A percentile compares a stretch with the other conserved stretches of the same genome.
These are phyloP conservation scores for Caloenas nicobarica DNA, from an alignment of 2,113 vertebrate species.

Conservation along the genomic window DNA sequence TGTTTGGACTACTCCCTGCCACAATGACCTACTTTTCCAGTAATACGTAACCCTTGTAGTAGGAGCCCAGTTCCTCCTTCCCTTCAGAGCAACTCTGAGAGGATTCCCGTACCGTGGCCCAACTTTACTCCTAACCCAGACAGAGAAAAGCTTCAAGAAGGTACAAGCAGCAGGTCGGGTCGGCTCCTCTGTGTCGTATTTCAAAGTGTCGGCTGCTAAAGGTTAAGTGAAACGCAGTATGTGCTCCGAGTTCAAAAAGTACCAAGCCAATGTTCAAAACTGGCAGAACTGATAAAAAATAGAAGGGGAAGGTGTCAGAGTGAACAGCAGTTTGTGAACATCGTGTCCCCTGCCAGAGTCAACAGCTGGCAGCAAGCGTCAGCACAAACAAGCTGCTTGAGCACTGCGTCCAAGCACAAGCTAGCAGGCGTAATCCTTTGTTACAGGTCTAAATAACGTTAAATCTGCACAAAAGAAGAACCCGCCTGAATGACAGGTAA, in stretches of 20 bases:
- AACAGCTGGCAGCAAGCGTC: not conserved
- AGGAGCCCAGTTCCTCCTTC: constrained; percentile 68
- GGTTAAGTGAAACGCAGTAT: not conserved
- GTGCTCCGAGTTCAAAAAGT: not conserved
- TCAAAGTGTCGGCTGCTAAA: not conserved
- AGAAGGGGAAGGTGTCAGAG: constrained; percentile 3
- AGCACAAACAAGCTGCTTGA: not conserved
- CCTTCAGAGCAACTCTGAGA: constrained; percentile 36
- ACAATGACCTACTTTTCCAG: constrained; percentile 85
- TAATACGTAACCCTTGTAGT: constrained; percentile 57
- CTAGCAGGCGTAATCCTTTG: not conserved
- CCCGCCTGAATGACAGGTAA: not conserved
- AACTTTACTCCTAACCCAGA: constrained; percentile 5
- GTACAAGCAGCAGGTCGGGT: not conserved
- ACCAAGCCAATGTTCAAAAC: not conserved
- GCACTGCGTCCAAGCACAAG: not conserved
- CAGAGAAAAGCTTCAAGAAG: not conserved
- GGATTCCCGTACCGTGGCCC: not conserved
- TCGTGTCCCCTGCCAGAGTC: not conserved
- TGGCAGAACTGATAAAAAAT: not conserved
- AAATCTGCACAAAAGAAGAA: not conserved
- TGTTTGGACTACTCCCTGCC: constrained; percentile 76
- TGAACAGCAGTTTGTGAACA: not conserved
- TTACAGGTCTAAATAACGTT: not conserved
- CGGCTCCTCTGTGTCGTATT: not conserved